Evolutionary conservation across 2,113 vertebrate species (phyloP).

Genomic region (Epinephelus cyanopodus): DNA sequence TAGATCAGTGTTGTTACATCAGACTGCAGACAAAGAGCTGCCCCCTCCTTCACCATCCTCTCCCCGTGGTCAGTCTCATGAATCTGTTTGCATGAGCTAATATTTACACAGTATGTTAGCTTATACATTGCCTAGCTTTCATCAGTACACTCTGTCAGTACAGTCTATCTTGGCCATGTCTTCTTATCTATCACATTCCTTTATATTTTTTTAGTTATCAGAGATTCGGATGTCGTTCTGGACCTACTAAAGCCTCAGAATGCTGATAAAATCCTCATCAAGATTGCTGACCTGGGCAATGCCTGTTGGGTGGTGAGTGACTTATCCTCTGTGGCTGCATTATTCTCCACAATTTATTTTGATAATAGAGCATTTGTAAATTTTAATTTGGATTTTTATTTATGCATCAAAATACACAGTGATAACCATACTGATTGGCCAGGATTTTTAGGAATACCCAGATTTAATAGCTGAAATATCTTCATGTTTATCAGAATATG

Average conservation of each 20-base stretch:
- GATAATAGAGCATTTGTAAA: background rate
- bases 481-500: background rate
- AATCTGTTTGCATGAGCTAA: background rate
- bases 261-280: conserved; percentile 88
- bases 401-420: background rate
- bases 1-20: conserved; percentile 53
- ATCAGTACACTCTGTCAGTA: background rate
- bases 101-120: background rate
- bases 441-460: background rate
- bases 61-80: conserved; percentile 44
- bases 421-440: background rate
- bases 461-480: background rate
- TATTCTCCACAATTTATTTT: background rate
- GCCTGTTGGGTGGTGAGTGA: conserved; percentile 96
- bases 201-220: conserved; percentile 45
- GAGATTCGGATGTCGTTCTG: conserved; percentile 85
- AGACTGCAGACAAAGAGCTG: conserved; percentile 30
- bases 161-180: background rate
- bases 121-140: background rate
- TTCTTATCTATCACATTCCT: background rate
- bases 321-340: background rate
- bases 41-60: conserved; percentile 26
- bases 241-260: conserved; percentile 90
- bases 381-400: background rate
- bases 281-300: conserved; percentile 92